Evolutionary conservation across 2,888 invertebrate species (phyloP).

Genomic region (Glaucopsyche alexis): DNA sequence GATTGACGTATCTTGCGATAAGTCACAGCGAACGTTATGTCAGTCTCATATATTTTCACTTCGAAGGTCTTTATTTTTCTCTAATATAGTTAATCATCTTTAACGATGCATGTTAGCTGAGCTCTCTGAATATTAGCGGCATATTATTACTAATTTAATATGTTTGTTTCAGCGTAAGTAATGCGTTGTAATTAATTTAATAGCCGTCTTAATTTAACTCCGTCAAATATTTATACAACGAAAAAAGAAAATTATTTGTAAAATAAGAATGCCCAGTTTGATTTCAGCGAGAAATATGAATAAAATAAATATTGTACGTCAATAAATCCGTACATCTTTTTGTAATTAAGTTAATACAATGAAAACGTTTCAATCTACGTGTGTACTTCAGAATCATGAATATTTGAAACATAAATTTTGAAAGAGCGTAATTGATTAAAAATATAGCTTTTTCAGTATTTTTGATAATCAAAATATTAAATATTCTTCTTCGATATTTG

Average conservation of each 20-base stretch:
- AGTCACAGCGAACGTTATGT: no score
- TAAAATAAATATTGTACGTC: background rate
- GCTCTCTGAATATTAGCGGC: no score
- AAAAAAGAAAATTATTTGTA: background rate
- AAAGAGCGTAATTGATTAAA: slow-evolving; percentile 15
- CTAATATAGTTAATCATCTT: no score
- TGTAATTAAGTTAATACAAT: slow-evolving; percentile 21
- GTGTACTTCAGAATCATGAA: slow-evolving; percentile 7
- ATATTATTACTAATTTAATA: no score
- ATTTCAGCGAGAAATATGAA: background rate
- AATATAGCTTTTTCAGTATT: background rate
- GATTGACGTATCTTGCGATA: no score
- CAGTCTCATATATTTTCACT: no score
- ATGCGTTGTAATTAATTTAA: no score
- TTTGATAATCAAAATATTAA: background rate
- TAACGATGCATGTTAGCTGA: no score
- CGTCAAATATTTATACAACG: background rate
- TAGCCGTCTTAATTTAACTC: background rate
- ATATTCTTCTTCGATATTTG: background rate
- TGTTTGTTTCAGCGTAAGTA: no score
- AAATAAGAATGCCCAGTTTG: background rate
- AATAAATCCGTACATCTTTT: slow-evolving; percentile 18
- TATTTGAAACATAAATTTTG: slow-evolving; percentile 12
- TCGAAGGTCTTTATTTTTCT: no score
- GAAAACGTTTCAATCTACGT: slow-evolving; percentile 16